Evolutionary conservation across 2,797 vertebrate species (phyloP).

Genomic region (Oophaga sylvatica): DNA sequence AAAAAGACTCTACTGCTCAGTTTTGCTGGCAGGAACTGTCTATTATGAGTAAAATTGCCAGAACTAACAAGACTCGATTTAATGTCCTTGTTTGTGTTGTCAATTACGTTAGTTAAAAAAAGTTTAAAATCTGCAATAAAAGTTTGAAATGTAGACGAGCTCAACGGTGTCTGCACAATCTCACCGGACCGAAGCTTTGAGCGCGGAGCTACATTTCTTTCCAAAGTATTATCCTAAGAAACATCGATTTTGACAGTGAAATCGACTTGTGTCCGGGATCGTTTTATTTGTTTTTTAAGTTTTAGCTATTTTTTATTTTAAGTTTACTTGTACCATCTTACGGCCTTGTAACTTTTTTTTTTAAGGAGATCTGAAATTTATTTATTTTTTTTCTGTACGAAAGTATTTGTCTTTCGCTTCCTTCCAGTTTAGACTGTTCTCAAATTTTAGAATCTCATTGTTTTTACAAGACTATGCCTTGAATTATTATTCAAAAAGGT

Average conservation of each 20-base stretch:
- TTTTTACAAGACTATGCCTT: not conserved
- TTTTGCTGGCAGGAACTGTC: not conserved
- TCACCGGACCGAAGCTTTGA: not conserved
- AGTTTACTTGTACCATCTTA: too few species aligned
- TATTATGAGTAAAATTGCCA: not conserved
- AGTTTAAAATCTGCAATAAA: not conserved
- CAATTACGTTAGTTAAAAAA: not conserved
- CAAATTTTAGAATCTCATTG: not conserved
- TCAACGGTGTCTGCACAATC: conserved; percentile 5
- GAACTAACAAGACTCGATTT: not conserved
- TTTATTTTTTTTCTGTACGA: too few species aligned
- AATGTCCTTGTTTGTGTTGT: conserved; percentile 13
- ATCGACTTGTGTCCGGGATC: not conserved
- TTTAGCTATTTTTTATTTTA: not conserved
- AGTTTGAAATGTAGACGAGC: conserved; percentile 15
- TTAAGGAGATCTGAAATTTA: too few species aligned
- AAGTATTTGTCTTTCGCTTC: not conserved
- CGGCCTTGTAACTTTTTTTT: too few species aligned
- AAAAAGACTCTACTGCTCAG: not conserved
- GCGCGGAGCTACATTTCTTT: not conserved
- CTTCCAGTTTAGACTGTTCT: not conserved
- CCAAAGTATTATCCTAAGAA: conserved; percentile 14
- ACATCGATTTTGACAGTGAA: not conserved
- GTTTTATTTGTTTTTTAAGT: not conserved
- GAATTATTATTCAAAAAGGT: not conserved